Percentiles rank a stretch among this genome's conserved stretches.
These are phyloP conservation scores for Salticus scenicus DNA, from an alignment of 2,888 invertebrate species.

Conservation along the genomic window DNA sequence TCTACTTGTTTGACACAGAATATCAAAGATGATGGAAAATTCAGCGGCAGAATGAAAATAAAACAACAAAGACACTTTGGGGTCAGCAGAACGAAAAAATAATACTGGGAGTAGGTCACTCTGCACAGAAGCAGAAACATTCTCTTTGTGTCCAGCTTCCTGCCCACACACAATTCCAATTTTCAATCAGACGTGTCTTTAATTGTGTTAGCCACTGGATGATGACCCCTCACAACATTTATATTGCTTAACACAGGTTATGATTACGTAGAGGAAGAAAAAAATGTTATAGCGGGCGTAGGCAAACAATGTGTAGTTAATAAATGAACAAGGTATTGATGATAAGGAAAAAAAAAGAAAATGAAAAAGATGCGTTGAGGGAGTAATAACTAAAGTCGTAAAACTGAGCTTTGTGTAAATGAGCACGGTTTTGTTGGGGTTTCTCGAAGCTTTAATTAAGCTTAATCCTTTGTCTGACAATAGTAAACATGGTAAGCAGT, in stretches of 20 bases:
- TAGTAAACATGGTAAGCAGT: not conserved
- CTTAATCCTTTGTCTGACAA: not conserved
- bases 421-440: not conserved
- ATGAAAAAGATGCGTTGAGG: conserved; percentile 6
- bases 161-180: conserved; percentile 28
- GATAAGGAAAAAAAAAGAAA: conserved; percentile 1
- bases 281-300: conserved; percentile 28
- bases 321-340: conserved; percentile 27
- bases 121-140: conserved; percentile 31
- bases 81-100: not conserved
- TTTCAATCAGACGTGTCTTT: conserved; percentile 37
- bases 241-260: conserved; percentile 34
- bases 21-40: not conserved
- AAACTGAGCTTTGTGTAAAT: not conserved
- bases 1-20: not conserved
- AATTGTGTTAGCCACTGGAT: conserved; percentile 55
- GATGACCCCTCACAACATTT: conserved; percentile 34
- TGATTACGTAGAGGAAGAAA: conserved; percentile 15
- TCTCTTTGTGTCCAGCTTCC: conserved; percentile 55
- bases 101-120: conserved; percentile 56
- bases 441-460: not conserved
- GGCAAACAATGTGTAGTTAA: conserved; percentile 43
- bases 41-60: too few relatives aligned
- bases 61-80: not conserved
- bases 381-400: not conserved